Evolutionary conservation across 1,140 invertebrate genomes (phyloP).

Genomic region (Aphaenogaster rudis): DNA sequence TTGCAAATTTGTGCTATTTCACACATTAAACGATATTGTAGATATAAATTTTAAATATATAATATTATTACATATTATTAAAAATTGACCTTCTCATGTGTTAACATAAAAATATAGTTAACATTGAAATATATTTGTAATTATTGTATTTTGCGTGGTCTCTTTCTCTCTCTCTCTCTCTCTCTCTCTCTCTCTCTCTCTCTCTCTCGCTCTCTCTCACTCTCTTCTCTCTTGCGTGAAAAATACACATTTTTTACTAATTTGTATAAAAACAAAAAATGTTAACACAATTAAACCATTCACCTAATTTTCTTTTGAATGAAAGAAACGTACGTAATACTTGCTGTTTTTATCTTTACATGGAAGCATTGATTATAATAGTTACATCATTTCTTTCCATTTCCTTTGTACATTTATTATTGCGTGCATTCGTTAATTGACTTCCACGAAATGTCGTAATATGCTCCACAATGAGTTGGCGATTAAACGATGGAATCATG

Average conservation of each 20-base stretch:
- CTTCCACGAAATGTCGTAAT: neutral
- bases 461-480: neutral
- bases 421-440: neutral
- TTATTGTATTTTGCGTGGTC: neutral
- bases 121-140: neutral
- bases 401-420: neutral
- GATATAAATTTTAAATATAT: neutral
- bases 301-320: neutral
- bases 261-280: neutral
- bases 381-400: neutral
- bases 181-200: too few species aligned
- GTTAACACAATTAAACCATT: slow-evolving; percentile 3
- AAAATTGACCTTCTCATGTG: too few species aligned
- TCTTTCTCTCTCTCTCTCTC: neutral
- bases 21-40: neutral
- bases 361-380: slow-evolving; percentile 1
- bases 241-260: neutral
- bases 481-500: neutral
- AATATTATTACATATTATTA: neutral
- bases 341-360: neutral
- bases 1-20: neutral
- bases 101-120: too few species aligned
- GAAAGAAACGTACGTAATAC: neutral
- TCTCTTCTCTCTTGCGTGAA: neutral
- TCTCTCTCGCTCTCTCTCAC: too few species aligned